These are phyloP conservation scores for Pterobdella sp. DNA, from an alignment of 2,888 invertebrate genomes.

Conservation along the genomic window DNA sequence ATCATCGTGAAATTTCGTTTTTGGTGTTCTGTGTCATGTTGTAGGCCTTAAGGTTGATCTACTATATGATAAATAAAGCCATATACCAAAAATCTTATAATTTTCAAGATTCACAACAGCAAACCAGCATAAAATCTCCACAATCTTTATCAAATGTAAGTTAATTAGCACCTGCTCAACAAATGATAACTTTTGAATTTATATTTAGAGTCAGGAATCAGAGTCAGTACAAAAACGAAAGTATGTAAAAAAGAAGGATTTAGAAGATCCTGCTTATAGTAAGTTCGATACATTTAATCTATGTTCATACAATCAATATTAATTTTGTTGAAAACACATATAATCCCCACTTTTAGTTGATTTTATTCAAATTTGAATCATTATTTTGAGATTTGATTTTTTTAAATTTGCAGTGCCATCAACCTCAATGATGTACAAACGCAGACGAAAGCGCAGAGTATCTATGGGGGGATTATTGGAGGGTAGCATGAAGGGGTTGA, in stretches of 20 bases:
- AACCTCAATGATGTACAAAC: not conserved
- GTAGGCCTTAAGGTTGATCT: not conserved
- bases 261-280: constrained; percentile 4
- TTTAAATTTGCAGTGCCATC: not conserved
- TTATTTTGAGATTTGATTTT: not conserved
- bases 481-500: not conserved
- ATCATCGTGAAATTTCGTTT: not conserved
- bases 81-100: not conserved
- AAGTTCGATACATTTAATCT: not conserved
- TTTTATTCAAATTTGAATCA: too few relatives aligned
- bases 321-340: too few relatives aligned
- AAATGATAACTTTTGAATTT: too few relatives aligned
- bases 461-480: not conserved
- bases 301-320: too few relatives aligned
- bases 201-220: too few relatives aligned
- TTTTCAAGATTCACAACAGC: not conserved
- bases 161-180: too few relatives aligned
- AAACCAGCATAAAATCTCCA: too few relatives aligned
- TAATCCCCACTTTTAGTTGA: too few relatives aligned
- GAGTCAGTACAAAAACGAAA: not conserved
- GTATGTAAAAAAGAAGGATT: constrained; percentile 4
- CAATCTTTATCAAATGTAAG: too few relatives aligned
- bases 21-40: not conserved
- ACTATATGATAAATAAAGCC: not conserved
- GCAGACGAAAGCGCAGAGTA: constrained; percentile 17